Percentiles rank a stretch among this genome's conserved stretches.
These are phyloP conservation scores for Drosophila setifemur DNA, from an alignment of 1,140 invertebrate species.

Conservation along the genomic window DNA sequence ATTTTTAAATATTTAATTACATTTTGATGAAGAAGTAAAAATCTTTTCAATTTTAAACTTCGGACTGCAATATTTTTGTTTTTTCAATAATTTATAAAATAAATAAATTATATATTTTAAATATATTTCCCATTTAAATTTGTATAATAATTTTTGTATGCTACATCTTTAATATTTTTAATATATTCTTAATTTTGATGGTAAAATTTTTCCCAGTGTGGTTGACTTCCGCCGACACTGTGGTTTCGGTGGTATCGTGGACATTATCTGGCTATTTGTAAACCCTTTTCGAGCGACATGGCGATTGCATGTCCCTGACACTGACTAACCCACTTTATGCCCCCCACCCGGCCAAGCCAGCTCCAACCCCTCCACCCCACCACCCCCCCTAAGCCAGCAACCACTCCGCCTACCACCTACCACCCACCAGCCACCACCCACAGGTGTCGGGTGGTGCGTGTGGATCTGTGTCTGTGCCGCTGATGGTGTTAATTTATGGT, in stretches of 20 bases:
- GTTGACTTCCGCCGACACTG: not conserved
- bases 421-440: not conserved
- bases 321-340: too few species aligned
- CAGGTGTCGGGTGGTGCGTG: not conserved
- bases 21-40: too few species aligned
- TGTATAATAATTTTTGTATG: too few species aligned
- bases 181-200: too few species aligned
- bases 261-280: conserved; percentile 39
- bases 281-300: conserved; percentile 36
- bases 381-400: too few species aligned
- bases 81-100: too few species aligned
- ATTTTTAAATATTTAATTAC: too few species aligned
- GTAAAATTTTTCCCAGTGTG: not conserved
- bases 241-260: conserved; percentile 7
- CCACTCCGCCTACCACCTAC: not conserved
- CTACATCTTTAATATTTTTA: too few species aligned
- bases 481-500: conserved; percentile 77
- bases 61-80: too few species aligned
- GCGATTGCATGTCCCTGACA: conserved; percentile 39
- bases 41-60: too few species aligned
- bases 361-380: not conserved
- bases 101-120: not conserved
- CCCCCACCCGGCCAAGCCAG: not conserved
- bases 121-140: too few species aligned
- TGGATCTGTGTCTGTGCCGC: conserved; percentile 23